phyloP scores from a whole-genome alignment of 1,140 invertebrate genomes.

The Eriosoma lanigerum region DNA sequence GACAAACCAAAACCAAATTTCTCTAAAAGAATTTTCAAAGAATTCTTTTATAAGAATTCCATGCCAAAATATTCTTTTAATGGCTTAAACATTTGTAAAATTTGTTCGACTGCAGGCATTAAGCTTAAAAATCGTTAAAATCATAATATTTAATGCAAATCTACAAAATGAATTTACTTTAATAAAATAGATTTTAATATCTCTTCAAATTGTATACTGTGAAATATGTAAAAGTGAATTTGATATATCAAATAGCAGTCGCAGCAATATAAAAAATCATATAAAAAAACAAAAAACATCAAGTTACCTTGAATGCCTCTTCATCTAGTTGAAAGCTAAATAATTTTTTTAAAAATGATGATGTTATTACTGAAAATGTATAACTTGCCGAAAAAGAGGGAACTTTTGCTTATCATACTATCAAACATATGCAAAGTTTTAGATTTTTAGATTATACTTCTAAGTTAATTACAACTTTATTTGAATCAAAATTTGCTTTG shows the following conservation, averaged over 20 bases:
- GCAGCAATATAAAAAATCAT: constrained; percentile 10
- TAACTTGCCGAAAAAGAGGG: not conserved
- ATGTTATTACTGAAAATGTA: not conserved
- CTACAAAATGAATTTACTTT: not conserved
- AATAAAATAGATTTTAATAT: not conserved
- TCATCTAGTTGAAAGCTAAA: not conserved
- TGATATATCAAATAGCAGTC: constrained; percentile 16
- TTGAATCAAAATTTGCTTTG: too few species aligned
- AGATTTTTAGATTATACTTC: too few species aligned
- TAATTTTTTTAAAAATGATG: constrained; percentile 13
- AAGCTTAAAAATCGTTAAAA: constrained; percentile 54
- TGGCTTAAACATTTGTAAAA: constrained; percentile 14
- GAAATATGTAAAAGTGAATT: constrained; percentile 15
- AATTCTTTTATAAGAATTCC: not conserved
- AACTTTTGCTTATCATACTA: not conserved
- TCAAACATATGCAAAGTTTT: too few species aligned
- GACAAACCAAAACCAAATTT: too few species aligned
- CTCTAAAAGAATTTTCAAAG: constrained; percentile 30
- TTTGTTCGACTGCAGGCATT: not conserved
- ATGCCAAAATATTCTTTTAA: constrained; percentile 10
- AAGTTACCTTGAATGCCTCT: not conserved
- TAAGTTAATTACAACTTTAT: too few species aligned
- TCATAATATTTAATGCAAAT: too few species aligned
- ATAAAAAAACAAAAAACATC: not conserved
- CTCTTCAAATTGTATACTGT: not conserved